These are phyloP conservation scores for Poecile montanus DNA, from an alignment of 2,797 vertebrate species.

Conservation along the genomic window DNA sequence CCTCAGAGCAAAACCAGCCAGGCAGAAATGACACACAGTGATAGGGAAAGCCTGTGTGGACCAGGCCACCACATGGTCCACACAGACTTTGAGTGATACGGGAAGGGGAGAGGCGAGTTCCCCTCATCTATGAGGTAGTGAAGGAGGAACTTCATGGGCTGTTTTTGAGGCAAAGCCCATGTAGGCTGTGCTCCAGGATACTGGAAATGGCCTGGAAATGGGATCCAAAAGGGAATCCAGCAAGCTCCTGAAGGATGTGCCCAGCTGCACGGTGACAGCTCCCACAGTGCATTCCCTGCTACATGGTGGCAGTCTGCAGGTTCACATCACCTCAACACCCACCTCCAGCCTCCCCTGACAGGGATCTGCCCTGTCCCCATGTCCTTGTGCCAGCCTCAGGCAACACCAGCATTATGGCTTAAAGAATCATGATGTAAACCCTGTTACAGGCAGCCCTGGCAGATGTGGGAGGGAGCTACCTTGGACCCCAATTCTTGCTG, in stretches of 20 bases:
- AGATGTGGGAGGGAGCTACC: background rate
- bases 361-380: background rate
- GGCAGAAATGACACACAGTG: background rate
- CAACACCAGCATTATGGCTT: background rate
- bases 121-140: background rate
- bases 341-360: background rate
- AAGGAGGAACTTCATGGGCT: background rate
- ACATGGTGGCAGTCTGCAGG: background rate
- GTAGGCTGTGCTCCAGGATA: background rate
- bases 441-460: background rate
- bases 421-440: background rate
- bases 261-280: background rate
- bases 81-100: rapidly evolving
- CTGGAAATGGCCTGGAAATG: background rate
- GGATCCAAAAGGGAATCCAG: background rate
- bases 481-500: background rate
- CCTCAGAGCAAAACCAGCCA: background rate
- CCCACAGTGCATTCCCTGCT: background rate
- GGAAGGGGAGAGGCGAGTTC: background rate
- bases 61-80: background rate
- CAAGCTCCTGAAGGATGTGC: background rate
- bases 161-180: background rate
- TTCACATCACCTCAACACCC: background rate
- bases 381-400: background rate
- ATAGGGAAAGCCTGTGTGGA: background rate